These are phyloP conservation scores for Eurystomus gularis DNA, from an alignment of 2,113 vertebrate genomes.

Conservation along the genomic window DNA sequence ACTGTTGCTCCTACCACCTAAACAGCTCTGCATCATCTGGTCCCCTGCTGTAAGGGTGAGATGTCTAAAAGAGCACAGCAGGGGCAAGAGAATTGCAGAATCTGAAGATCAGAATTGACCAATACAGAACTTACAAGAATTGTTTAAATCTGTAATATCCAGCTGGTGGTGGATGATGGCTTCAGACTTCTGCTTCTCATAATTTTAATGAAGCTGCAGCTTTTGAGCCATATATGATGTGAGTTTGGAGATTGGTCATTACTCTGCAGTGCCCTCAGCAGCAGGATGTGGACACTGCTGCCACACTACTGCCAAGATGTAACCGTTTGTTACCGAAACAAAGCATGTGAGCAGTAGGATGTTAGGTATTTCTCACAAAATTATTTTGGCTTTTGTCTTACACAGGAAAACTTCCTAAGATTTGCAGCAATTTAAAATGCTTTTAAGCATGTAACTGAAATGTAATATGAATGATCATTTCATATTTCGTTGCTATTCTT, in stretches of 20 bases:
- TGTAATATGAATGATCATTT: slow-evolving; percentile 34
- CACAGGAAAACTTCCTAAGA: slow-evolving; percentile 18
- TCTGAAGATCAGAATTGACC: slow-evolving; percentile 5
- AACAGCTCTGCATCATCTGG: slow-evolving; percentile 3
- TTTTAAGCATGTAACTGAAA: slow-evolving; percentile 50
- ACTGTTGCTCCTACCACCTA: neutral
- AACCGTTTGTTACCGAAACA: neutral
- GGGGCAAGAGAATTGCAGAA: slow-evolving; percentile 24
- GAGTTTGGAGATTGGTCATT: neutral
- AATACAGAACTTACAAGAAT: neutral
- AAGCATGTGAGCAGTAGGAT: neutral
- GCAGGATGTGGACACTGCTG: neutral
- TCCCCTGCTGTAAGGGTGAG: slow-evolving; percentile 34
- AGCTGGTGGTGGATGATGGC: slow-evolving; percentile 2
- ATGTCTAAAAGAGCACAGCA: slow-evolving; percentile 22
- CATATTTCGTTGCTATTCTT: slow-evolving; percentile 60
- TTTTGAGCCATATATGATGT: neutral
- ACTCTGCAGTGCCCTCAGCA: slow-evolving; percentile 25
- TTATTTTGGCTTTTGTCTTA: slow-evolving; percentile 4
- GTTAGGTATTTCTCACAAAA: neutral
- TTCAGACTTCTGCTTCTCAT: slow-evolving; percentile 24
- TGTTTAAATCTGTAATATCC: slow-evolving; percentile 12
- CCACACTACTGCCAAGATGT: neutral
- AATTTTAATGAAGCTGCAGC: slow-evolving; percentile 47
- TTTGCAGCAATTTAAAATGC: slow-evolving; percentile 50